A percentile compares a stretch with the other conserved stretches of the same genome.
Evolutionary conservation across 2,797 vertebrate genomes (phyloP).

Genomic region (Paratrypauchen microcephalus): DNA sequence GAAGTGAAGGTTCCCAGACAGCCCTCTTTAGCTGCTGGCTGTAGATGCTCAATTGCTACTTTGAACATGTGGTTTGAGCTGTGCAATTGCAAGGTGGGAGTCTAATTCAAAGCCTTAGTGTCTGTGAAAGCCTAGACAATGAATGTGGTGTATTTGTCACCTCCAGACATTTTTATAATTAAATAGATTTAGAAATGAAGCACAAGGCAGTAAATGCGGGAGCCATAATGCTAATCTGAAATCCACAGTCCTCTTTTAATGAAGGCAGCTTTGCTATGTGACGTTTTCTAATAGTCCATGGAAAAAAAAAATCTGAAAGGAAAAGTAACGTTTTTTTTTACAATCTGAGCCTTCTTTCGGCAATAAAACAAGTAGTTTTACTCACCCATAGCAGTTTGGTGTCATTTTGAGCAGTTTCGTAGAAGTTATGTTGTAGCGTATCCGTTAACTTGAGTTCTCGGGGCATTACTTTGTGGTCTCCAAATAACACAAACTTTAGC

Average conservation of each 20-base stretch:
- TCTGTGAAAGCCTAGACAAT: constrained; percentile 15
- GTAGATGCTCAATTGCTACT: constrained; percentile 19
- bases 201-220: constrained; percentile 11
- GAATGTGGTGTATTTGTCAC: constrained; percentile 38
- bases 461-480: no score
- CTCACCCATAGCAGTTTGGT: no score
- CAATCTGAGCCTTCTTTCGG: no score
- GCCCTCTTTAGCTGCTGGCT: constrained; percentile 17
- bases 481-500: no score
- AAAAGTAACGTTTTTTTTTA: no score
- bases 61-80: constrained; percentile 52
- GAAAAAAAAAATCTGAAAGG: constrained; percentile 9
- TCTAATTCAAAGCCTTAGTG: constrained; percentile 29
- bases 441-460: no score
- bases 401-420: no score
- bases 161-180: constrained; percentile 38
- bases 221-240: constrained; percentile 33
- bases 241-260: constrained; percentile 29
- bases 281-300: constrained; percentile 16
- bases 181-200: constrained; percentile 37
- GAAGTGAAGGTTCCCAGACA: constrained; percentile 20
- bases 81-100: constrained; percentile 25
- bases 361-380: no score
- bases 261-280: constrained; percentile 21
- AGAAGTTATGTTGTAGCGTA: no score